Conservation (phyloP, 2,888 invertebrate genomes). For the Lampropteryx suffumata region DNA sequence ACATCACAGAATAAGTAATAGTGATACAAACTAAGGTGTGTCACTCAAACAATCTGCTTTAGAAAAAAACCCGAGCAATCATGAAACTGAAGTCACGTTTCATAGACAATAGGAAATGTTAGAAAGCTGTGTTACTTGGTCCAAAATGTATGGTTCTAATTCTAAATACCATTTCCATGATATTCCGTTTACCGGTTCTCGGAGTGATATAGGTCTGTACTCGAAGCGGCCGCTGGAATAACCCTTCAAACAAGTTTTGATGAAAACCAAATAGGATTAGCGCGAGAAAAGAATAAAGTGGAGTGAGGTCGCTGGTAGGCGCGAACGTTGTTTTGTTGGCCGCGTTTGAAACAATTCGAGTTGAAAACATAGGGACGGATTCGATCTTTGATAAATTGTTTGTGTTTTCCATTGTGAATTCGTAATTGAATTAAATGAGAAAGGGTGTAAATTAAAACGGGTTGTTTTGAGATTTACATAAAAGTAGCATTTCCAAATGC, state of each 20-base stretch:
- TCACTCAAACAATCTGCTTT: no score
- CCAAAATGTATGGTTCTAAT: no score
- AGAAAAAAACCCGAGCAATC: no score
- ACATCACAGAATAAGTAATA: constrained; percentile 28
- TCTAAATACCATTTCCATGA: no score
- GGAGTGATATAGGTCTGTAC: constrained; percentile 14
- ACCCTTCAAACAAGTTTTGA: constrained; percentile 77
- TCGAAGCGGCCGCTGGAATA: constrained; percentile 39
- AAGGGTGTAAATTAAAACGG: constrained; percentile 5
- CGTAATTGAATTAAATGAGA: constrained; percentile 36
- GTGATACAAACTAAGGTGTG: not conserved
- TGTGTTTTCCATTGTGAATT: constrained; percentile 43
- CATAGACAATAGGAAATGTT: no score
- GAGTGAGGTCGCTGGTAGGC: constrained; percentile 57
- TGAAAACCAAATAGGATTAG: constrained; percentile 80
- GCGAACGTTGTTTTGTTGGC: constrained; percentile 50
- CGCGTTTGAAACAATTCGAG: constrained; percentile 33
- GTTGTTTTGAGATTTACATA: not conserved
- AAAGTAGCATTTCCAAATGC: no score
- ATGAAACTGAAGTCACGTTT: no score
- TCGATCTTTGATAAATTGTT: constrained; percentile 50
- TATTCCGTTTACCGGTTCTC: no score
- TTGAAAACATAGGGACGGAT: constrained; percentile 33
- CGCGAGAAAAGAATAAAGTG: constrained; percentile 73
- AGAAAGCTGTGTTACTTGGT: no score